Conservation (phyloP, 2,888 invertebrate genomes). For the Lingula anatina region DNA sequence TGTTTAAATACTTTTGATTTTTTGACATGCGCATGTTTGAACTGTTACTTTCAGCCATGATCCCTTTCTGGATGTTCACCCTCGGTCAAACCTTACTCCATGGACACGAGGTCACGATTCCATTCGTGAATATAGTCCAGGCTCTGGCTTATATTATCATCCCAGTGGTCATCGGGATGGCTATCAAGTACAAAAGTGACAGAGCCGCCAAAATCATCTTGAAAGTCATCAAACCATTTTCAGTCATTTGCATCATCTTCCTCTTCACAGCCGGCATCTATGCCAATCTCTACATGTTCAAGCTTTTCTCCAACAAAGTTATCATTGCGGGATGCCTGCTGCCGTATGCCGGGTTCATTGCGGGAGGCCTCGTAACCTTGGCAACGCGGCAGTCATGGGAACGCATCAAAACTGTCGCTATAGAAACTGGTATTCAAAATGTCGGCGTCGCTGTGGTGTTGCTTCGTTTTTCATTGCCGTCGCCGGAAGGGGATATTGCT, state of each 20-base stretch:
- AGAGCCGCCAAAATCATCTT: slow-evolving; percentile 42
- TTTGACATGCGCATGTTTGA: no score
- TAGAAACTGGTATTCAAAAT: slow-evolving; percentile 83
- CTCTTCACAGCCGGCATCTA: slow-evolving; percentile 53
- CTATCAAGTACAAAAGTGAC: slow-evolving; percentile 44
- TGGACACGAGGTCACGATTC: slow-evolving; percentile 44
- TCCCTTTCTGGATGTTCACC: slow-evolving; percentile 56
- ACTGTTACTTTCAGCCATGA: slow-evolving; percentile 52
- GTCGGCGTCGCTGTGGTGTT: slow-evolving; percentile 59
- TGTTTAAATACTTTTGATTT: no score
- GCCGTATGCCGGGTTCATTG: slow-evolving; percentile 54
- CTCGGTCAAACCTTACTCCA: no score
- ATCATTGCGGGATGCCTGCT: slow-evolving; percentile 50
- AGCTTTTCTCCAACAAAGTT: slow-evolving; percentile 41
- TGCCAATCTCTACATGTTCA: slow-evolving; percentile 53
- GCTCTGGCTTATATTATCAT: slow-evolving; percentile 53
- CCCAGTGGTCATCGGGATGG: slow-evolving; percentile 54
- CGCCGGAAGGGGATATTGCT: slow-evolving; percentile 58
- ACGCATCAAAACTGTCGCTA: slow-evolving; percentile 67
- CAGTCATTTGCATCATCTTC: slow-evolving; percentile 52
- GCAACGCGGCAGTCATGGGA: slow-evolving; percentile 46
- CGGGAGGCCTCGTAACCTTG: slow-evolving; percentile 47
- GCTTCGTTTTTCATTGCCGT: slow-evolving; percentile 35
- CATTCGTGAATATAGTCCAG: slow-evolving; percentile 52
- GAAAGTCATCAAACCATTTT: slow-evolving; percentile 49